phyloP scores from a whole-genome alignment of 2,888 invertebrate species.

The Sisyra terminalis region DNA sequence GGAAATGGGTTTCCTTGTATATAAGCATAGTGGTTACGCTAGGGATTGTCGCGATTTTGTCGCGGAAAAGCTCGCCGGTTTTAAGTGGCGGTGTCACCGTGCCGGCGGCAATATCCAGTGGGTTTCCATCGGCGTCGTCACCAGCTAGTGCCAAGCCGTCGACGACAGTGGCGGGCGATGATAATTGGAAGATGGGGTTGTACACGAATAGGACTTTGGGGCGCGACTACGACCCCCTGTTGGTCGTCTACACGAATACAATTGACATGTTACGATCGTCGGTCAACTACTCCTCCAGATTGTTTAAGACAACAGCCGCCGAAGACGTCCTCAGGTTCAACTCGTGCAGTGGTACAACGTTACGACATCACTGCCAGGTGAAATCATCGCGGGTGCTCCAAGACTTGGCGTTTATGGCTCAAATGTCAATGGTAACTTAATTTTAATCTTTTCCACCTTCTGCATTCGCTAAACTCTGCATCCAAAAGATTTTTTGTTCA shows the following conservation, averaged over 20 bases:
- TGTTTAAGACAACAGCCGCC: slow-evolving; percentile 2
- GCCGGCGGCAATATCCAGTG: background rate
- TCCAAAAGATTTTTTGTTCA: background rate
- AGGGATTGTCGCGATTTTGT: background rate
- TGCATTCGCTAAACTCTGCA: background rate
- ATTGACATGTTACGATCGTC: background rate
- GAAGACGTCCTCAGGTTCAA: background rate
- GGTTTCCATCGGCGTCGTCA: background rate
- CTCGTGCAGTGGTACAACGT: slow-evolving; percentile 1
- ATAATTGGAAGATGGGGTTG: slow-evolving; percentile 7
- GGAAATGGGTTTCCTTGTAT: slow-evolving; percentile 1
- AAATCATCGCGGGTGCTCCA: background rate
- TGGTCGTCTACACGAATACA: background rate
- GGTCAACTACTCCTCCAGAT: slow-evolving; percentile 2
- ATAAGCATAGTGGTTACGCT: background rate
- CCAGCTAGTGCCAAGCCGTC: background rate
- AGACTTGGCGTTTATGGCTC: slow-evolving; percentile 2
- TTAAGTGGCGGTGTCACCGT: background rate
- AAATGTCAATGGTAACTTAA: slow-evolving; percentile 1
- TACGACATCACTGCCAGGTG: background rate
- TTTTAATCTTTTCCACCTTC: background rate
- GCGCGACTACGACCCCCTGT: slow-evolving; percentile 5
- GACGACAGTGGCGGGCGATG: slow-evolving; percentile 1
- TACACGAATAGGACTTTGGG: slow-evolving; percentile 7
- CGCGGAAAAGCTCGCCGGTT: background rate